phyloP scores from a whole-genome alignment of 1,140 invertebrate species.

The Zaprionus davidi region DNA sequence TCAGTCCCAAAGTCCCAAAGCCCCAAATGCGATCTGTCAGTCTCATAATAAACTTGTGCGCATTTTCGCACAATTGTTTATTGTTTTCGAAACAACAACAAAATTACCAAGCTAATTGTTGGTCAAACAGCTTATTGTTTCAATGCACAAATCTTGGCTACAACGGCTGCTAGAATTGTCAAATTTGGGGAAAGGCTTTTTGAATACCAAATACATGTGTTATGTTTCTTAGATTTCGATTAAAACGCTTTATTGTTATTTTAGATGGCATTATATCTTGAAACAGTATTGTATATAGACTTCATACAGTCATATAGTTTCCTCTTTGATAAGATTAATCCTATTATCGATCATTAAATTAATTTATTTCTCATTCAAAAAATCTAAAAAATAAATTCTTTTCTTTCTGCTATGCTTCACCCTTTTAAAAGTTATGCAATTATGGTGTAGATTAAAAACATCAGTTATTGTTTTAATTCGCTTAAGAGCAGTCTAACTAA shows the following conservation, averaged over 20 bases:
- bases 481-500: too few relatives aligned
- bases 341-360: too few relatives aligned
- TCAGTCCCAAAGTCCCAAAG: background rate
- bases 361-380: too few relatives aligned
- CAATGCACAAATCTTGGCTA: background rate
- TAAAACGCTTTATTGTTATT: background rate
- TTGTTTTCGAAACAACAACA: background rate
- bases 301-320: too few relatives aligned
- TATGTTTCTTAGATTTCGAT: background rate
- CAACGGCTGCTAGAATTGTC: background rate
- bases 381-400: too few relatives aligned
- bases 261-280: too few relatives aligned
- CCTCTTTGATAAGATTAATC: too few relatives aligned
- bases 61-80: slow-evolving; percentile 1
- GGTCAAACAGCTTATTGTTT: background rate
- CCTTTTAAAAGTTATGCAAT: too few relatives aligned
- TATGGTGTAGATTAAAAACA: too few relatives aligned
- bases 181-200: background rate
- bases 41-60: background rate
- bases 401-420: too few relatives aligned
- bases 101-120: background rate
- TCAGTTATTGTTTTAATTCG: too few relatives aligned
- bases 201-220: background rate
- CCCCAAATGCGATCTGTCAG: background rate
- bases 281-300: too few relatives aligned